phyloP scores from a whole-genome alignment of 64 coral and sea anemone species.

The Montipora sp. region DNA sequence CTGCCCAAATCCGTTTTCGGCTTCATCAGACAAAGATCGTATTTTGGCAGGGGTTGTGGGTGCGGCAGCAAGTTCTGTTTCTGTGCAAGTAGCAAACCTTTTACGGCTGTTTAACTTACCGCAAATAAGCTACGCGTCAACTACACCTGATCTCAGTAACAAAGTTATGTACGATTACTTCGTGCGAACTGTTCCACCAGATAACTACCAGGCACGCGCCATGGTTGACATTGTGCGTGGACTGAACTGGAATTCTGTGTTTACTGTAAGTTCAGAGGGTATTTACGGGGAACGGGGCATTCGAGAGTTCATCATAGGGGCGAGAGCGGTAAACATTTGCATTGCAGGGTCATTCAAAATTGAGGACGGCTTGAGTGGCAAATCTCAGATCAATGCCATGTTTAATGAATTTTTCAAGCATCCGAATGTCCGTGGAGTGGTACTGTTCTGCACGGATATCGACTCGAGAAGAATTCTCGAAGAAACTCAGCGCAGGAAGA shows the following conservation, averaged over 20 bases:
- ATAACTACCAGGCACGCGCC: conserved; percentile 79
- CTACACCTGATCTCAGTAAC: conserved; percentile 83
- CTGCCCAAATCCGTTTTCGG: neutral
- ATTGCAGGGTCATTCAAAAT: conserved; percentile 68
- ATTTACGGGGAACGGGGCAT: conserved; percentile 85
- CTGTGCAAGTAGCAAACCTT: conserved; percentile 86
- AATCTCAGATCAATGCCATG: conserved; percentile 48
- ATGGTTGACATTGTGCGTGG: conserved; percentile 79
- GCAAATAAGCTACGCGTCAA: conserved; percentile 93
- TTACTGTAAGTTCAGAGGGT: conserved; percentile 82
- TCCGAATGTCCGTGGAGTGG: conserved; percentile 60
- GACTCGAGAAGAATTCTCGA: conserved; percentile 76
- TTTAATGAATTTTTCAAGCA: conserved; percentile 63
- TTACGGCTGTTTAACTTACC: conserved; percentile 81
- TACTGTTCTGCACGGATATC: conserved; percentile 80
- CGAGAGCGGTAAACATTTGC: conserved; percentile 77
- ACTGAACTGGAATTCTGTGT: conserved; percentile 84
- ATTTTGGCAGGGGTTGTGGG: conserved; percentile 76
- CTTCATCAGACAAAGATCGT: neutral
- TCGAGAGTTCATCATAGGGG: conserved; percentile 46
- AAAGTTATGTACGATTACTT: conserved; percentile 87
- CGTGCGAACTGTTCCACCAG: conserved; percentile 81
- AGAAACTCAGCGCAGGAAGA: conserved; percentile 30
- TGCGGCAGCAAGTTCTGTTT: conserved; percentile 80
- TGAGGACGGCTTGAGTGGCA: conserved; percentile 5